Base-by-base conservation (phyloP, 2,113 vertebrate species). In the Periophthalmus modestus region DNA sequence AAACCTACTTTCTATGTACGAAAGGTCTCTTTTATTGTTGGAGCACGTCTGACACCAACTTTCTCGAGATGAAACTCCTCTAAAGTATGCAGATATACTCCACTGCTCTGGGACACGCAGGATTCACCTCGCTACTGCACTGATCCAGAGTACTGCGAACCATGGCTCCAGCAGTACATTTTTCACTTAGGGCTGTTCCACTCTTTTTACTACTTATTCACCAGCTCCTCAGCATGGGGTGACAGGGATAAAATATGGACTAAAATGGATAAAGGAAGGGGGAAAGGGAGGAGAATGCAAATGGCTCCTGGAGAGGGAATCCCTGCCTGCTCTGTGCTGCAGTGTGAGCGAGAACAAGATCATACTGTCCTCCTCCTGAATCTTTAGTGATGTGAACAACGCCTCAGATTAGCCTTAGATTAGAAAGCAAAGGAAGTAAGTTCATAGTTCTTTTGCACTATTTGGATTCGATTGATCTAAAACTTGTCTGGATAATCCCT, bases 91-190 rank as follows among this genome's bases (percentile, higher is more conserved):
- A 62, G 67, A 76, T 79, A 43, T 63, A 68, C n/a, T 65, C 65
- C 6, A 73, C 34, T 16, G 10, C 47, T 14, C 28, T 23, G 43
- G 62, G 28, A 65, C 55, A 68, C 15, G 52, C 72, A 61, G 21
- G 21, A 1, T 12, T 70, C 76, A 80, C 46, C 50, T 50, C 36
- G 47, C 52, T 65, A 72, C 62, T 67, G 66, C 50, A 69, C 47
- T 62, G 68, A 46, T 21, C 21, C 24, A 15, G 46, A 10, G 52
- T 68, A 3, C 57, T n/a, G 62, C 50, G 39, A 39, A 67, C 69
- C 71, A 47, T 65, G 73, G 47, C 55, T 68, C 21, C 33, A 81
- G 73, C 14, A 67, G 63, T 62, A 79, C 55, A 74, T 78, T 77
- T 70, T 15, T 75, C 55, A 77, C 77, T 75, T 50, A 1, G 66